A percentile compares a stretch with the other conserved stretches of the same genome.
Evolutionary conservation across 2,113 vertebrate genomes (phyloP).

Genomic region (Ornithorhynchus anatinus): DNA sequence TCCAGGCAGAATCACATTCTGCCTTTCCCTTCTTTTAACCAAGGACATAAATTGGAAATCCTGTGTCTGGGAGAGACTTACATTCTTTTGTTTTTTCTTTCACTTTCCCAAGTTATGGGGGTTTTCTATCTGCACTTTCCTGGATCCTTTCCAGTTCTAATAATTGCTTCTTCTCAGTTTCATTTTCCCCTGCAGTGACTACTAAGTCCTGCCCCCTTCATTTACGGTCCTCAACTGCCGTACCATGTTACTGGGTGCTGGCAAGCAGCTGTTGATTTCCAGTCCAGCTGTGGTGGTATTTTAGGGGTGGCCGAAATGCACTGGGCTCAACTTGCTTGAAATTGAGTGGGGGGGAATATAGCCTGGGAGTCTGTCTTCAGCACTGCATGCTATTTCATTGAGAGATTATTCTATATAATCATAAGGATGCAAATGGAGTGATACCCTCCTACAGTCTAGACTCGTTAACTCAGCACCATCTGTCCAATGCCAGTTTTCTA

Average conservation of each 20-base stretch:
- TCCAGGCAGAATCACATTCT: not conserved
- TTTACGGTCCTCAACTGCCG: conserved; percentile 41
- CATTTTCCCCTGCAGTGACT: conserved; percentile 36
- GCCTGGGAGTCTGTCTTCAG: conserved; percentile 30
- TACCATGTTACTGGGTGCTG: conserved; percentile 31
- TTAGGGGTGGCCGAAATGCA: conserved; percentile 41
- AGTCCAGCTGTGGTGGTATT: conserved; percentile 42
- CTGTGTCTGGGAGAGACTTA: not conserved
- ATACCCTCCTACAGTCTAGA: conserved; percentile 56
- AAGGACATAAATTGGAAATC: not conserved
- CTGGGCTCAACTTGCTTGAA: conserved; percentile 8
- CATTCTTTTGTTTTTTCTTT: not conserved
- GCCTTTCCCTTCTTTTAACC: not conserved
- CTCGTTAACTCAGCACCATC: conserved; percentile 56
- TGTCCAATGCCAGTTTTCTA: conserved; percentile 46
- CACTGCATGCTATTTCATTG: conserved; percentile 44
- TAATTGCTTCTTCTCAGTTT: conserved; percentile 49
- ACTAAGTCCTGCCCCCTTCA: conserved; percentile 39
- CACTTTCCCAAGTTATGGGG: conserved; percentile 9
- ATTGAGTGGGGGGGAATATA: conserved; percentile 15
- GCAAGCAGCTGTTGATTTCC: conserved; percentile 35
- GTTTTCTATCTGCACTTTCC: conserved; percentile 7
- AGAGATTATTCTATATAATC: conserved; percentile 51
- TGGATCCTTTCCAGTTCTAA: conserved; percentile 32
- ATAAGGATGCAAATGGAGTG: conserved; percentile 53